Percentiles rank a stretch among this genome's conserved stretches.
Conservation (phyloP, 30 jellyfish, hydroid and myxozoan genomes). For the Aurelia aurita region DNA sequence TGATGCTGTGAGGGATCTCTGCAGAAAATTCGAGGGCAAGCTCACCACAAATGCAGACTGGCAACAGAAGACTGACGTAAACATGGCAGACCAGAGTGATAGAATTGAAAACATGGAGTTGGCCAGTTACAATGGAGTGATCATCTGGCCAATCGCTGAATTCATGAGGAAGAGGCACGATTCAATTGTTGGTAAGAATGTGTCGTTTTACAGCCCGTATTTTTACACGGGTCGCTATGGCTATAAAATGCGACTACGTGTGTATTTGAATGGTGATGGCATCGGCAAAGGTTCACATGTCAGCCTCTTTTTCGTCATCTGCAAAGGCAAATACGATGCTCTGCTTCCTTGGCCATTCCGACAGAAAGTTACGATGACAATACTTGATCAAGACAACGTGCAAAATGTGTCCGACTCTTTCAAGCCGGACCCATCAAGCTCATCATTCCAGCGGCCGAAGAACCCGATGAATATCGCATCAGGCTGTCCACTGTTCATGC, state of each 20-base stretch:
- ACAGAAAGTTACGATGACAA: conserved; percentile 71
- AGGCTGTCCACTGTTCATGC: conserved; percentile 90
- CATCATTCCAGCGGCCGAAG: conserved; percentile 86
- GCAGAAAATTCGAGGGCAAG: conserved; percentile 27
- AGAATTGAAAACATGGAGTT: conserved; percentile 53
- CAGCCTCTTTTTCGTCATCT: conserved; percentile 85
- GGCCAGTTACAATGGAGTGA: conserved; percentile 71
- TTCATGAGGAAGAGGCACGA: conserved; percentile 62
- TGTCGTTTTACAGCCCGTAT: conserved; percentile 90
- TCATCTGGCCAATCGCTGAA: conserved; percentile 72
- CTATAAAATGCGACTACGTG: conserved; percentile 88
- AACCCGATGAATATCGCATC: conserved; percentile 95
- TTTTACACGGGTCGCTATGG: conserved; percentile 85
- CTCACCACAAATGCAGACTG: conserved; percentile 1
- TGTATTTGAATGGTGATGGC: conserved; percentile 96
- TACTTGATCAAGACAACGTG: conserved; percentile 57
- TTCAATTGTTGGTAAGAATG: conserved; percentile 76
- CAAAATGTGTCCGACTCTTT: conserved; percentile 79
- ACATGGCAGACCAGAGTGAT: conserved; percentile 52
- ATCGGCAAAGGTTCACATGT: conserved; percentile 86
- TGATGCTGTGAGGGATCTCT: conserved; percentile 54
- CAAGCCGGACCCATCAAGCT: conserved; percentile 81
- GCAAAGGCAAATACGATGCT: conserved; percentile 88
- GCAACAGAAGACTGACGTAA: conserved; percentile 20
- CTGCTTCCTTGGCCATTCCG: conserved; percentile 92